Base-by-base conservation (phyloP, 2,888 invertebrate genomes). In the Lepidocyrtoides sp. region DNA sequence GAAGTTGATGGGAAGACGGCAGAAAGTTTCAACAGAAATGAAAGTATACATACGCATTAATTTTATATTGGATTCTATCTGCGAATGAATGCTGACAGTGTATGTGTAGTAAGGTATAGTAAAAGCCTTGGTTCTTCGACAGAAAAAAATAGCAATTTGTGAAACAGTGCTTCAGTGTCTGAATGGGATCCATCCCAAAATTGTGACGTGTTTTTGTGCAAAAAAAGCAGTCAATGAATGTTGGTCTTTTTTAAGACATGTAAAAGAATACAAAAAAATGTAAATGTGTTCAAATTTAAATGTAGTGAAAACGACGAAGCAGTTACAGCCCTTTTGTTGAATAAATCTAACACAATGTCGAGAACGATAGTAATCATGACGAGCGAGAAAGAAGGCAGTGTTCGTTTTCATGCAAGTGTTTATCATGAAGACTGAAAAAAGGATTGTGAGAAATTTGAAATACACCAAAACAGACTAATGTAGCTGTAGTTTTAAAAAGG, bases 351-450 rank as follows among this genome's bases (percentile, higher is more conserved):
- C 51, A 12, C 48, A 75, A 75, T 29, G 72, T 44, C 44, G 72
- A 72, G 72, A 41, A 75, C 7, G 75, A 75, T 75, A 48, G 12
- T 79, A 57, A 20, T 54, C 23, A 75, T 48, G 29, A 81, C 57
- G 79, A 81, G 57, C 54, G 57, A 57, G 41, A 57, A 81, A 12
- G 54, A 54, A 54, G 54, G 29, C 57, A 81, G 32, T 81, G 79
- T 36, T 32, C 20, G 57, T 54, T 57, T n/a, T 57, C 57, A 36
- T 32, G 32, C 20, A 36, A 57, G 79, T 57, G 57, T 57, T 54
- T 81, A 86, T 86, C 75, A 85, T 75, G 85, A 57, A 75, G 75
- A 86, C 86, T 77, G 86, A 86, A 7, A 36, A 44, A 44, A 77
- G 63, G 77, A 86, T 77, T 86, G 75, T 77, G 86, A 60, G 63